These are phyloP conservation scores for Monopterus albus DNA, from an alignment of 2,113 vertebrate genomes.

Conservation along the genomic window DNA sequence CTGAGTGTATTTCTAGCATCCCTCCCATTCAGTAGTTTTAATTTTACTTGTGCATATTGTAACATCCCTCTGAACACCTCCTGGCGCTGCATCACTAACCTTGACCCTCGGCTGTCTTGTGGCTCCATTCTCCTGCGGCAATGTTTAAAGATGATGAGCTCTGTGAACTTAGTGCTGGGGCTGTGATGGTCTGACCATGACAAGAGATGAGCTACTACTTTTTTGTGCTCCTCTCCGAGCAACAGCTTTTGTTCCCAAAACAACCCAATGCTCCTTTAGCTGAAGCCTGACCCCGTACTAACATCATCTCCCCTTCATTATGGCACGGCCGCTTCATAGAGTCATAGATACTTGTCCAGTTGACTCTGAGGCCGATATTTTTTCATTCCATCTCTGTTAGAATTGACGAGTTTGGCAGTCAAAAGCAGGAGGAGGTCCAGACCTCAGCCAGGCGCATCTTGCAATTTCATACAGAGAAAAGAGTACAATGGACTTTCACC, in stretches of 20 bases:
- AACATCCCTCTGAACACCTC: constrained; percentile 32
- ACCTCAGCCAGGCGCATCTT: constrained; percentile 28
- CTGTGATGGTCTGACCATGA: constrained; percentile 31
- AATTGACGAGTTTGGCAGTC: background rate
- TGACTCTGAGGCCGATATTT: constrained; percentile 30
- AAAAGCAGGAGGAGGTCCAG: constrained; percentile 8
- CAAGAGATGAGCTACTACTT: constrained; percentile 1
- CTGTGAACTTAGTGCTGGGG: constrained; percentile 20
- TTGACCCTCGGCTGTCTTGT: constrained; percentile 16
- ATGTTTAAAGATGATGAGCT: constrained; percentile 45
- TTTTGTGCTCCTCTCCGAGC: constrained; percentile 27
- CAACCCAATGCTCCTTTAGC: background rate
- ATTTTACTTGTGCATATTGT: constrained; percentile 30
- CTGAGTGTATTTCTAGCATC: constrained; percentile 3
- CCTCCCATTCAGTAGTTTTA: constrained; percentile 19
- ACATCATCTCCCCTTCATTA: constrained; percentile 35
- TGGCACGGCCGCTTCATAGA: constrained; percentile 19
- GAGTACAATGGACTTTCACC: background rate
- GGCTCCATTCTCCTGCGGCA: constrained; percentile 30
- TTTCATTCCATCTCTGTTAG: constrained; percentile 28
- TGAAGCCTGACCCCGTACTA: constrained; percentile 29
- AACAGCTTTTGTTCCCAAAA: constrained; percentile 12
- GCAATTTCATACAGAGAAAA: constrained; percentile 52
- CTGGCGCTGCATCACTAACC: constrained; percentile 25
- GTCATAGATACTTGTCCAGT: background rate